Percentiles rank a stretch among this genome's conserved stretches.
Evolutionary conservation across 2,888 invertebrate genomes (phyloP).

Genomic region (Amblyteles armatorius): DNA sequence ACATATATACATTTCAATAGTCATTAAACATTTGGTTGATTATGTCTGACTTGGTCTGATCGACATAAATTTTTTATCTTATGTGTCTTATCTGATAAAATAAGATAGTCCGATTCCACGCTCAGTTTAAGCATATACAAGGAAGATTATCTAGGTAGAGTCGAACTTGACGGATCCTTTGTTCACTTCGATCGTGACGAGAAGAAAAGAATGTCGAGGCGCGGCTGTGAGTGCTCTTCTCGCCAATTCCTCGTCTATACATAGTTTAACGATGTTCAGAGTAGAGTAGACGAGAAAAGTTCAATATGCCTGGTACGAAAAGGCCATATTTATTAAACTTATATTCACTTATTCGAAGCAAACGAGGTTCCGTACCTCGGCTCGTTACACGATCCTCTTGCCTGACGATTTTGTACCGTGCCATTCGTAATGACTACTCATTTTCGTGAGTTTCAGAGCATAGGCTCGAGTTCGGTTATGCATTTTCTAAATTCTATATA

Average conservation of each 20-base stretch:
- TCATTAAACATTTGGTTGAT: neutral
- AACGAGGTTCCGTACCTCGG: slow-evolving; percentile 20
- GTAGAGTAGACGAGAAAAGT: slow-evolving; percentile 27
- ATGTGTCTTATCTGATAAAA: neutral
- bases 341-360: slow-evolving; percentile 2
- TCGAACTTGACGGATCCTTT: slow-evolving; percentile 13
- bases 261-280: slow-evolving; percentile 3
- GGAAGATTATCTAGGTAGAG: neutral
- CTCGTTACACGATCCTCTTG: slow-evolving; percentile 7
- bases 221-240: slow-evolving; percentile 50
- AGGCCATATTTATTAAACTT: slow-evolving; percentile 30
- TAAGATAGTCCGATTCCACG: neutral
- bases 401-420: slow-evolving; percentile 37
- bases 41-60: neutral
- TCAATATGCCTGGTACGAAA: slow-evolving; percentile 15
- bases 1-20: neutral
- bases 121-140: neutral
- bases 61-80: neutral
- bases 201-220: slow-evolving; percentile 57
- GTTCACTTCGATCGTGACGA: slow-evolving; percentile 33
- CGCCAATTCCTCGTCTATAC: slow-evolving; percentile 24
- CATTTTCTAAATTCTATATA: neutral
- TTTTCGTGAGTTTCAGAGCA: slow-evolving; percentile 58
- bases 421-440: slow-evolving; percentile 37
- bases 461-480: slow-evolving; percentile 2